Conservation (phyloP, 2,113 vertebrate species). For the Ictidomys tridecemlineatus region DNA sequence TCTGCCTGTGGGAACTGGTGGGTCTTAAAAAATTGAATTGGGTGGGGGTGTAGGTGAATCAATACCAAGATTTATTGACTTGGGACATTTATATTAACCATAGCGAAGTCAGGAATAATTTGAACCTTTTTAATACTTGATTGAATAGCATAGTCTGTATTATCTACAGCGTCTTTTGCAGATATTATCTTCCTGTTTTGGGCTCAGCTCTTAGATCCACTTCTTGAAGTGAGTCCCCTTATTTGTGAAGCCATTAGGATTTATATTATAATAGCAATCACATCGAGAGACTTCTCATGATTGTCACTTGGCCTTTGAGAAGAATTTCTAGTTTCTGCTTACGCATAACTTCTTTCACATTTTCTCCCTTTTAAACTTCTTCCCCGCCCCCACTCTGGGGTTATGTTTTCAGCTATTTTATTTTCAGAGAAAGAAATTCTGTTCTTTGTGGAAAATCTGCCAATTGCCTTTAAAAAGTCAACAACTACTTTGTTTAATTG, state of each 20-base stretch:
- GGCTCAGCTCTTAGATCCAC: neutral
- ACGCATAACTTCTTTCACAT: conserved; percentile 26
- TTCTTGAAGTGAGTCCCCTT: conserved; percentile 34
- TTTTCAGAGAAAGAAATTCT: conserved; percentile 59
- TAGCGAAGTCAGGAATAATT: conserved; percentile 69
- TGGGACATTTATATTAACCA: conserved; percentile 69
- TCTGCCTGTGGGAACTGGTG: conserved; percentile 71
- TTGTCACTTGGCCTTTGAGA: neutral
- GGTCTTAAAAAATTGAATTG: conserved; percentile 75
- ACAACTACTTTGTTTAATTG: conserved; percentile 71
- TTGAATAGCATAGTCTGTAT: conserved; percentile 54
- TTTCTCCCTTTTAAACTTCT: conserved; percentile 17
- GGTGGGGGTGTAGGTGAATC: conserved; percentile 50
- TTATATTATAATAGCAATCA: conserved; percentile 26
- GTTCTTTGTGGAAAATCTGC: conserved; percentile 42
- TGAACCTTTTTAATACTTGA: conserved; percentile 67
- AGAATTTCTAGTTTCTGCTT: conserved; percentile 16
- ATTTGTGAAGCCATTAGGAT: conserved; percentile 43
- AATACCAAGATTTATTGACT: conserved; percentile 81
- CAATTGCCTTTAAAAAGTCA: conserved; percentile 63
- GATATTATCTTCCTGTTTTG: conserved; percentile 53
- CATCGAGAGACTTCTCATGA: conserved; percentile 40
- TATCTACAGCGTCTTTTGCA: conserved; percentile 43
- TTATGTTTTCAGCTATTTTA: conserved; percentile 59
- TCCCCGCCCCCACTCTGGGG: neutral